Evolutionary conservation across 1,140 invertebrate genomes (phyloP), one percentile per base, ranked within the genome.

Genomic region (Micrasema longulum): DNA sequence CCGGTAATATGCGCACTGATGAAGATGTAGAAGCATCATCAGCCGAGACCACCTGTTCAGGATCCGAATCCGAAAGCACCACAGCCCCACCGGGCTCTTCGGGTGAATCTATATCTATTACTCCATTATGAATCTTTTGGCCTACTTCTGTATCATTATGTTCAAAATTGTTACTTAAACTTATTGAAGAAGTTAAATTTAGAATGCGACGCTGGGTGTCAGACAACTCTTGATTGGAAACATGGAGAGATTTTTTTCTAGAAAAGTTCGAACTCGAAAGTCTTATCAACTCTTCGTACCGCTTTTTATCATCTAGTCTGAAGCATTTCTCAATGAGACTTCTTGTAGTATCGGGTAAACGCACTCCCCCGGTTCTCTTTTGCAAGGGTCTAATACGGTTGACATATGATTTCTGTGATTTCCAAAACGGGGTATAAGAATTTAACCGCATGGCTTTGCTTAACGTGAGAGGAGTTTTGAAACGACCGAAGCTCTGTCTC

Each of bases 241-340:
- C 69, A 36, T 52, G 47, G 12, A 48, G 10, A 6, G 36, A 16
- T 43, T 67, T 83, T 75, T 45, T 82, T 78, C 45, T 80, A 55
- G 53, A 79, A 76, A 71, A 50, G 82, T 77, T 75, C 79, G 78
- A 76, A 80, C 77, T 50, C 80, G 74, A 20, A 78, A 76, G 74
- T 76, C 81, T 80, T 26, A 84, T 85, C 43, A 85, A 72, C 75
- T 84, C 82, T 65, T 80, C 80, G 63, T 83, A 84, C 74, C 78
- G 80, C 77, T 76, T 82, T 57, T 84, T 85, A 70, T 84, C 83
- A 73, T 84, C 81, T 74, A 85, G 78, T 76, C 84, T 83, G 67
- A 84, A 84, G 60, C 83, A 78, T 78, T 82, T 80, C n/a, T 78
- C 80, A 45, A 84, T 62, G 45, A 81, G 81, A 18, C 35, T 36